Conservation (phyloP, 1,140 invertebrate species). For the Caenorhabditis brenneri region DNA sequence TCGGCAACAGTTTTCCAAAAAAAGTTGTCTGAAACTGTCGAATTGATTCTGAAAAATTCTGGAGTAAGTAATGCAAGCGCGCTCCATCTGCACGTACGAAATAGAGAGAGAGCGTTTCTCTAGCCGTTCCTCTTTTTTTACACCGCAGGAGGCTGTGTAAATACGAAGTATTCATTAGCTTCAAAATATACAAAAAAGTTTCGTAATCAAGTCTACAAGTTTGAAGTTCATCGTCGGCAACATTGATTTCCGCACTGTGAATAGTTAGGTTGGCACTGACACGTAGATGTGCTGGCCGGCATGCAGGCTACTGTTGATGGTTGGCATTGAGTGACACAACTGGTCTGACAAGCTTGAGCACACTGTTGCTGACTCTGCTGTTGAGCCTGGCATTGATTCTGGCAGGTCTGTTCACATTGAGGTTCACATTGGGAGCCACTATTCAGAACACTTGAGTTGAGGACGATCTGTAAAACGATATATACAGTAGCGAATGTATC, state of each 20-base stretch:
- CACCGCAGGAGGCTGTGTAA: neutral
- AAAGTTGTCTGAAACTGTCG: too few relatives aligned
- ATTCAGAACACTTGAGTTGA: neutral
- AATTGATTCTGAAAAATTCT: too few relatives aligned
- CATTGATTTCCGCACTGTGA: constrained; percentile 15
- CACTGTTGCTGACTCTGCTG: neutral
- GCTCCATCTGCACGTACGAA: too few relatives aligned
- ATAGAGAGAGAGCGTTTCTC: too few relatives aligned
- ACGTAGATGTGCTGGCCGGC: neutral
- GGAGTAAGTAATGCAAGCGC: too few relatives aligned
- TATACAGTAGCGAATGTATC: neutral
- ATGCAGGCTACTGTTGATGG: neutral
- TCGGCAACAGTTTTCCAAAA: too few relatives aligned
- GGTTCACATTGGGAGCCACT: constrained; percentile 15
- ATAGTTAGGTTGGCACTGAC: constrained; percentile 19
- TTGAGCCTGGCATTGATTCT: constrained; percentile 22
- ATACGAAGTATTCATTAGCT: neutral
- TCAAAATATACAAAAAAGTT: constrained; percentile 1
- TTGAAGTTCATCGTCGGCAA: neutral
- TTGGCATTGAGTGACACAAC: constrained; percentile 11
- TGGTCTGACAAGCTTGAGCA: constrained; percentile 15
- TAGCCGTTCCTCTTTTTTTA: neutral
- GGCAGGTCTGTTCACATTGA: neutral
- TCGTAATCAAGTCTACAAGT: neutral
- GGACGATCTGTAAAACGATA: neutral